Base-by-base conservation (phyloP, 2,888 invertebrate species). In the Fabriciana adippe region DNA sequence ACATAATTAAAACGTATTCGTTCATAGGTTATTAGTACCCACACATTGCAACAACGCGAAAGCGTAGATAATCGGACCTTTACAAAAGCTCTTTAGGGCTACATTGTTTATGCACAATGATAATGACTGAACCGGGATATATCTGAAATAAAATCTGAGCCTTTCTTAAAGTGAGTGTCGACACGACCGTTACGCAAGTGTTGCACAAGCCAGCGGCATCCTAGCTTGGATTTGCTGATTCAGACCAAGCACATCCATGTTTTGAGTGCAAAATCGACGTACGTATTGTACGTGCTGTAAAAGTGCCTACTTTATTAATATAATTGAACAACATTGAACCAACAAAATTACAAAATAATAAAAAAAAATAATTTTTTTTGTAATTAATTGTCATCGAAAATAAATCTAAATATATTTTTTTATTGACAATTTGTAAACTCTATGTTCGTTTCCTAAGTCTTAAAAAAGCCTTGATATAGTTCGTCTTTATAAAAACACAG, bases 171-270 rank as follows among this genome's bases (percentile, higher is more conserved):
- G 64, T 45, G 26, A 51, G 57, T 64, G 64, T 70, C 64, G 67
- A 70, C 67, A 64, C 47, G 45, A 21, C 35, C 35, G 59, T 70
- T 70, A 67, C 66, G 65, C 65, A 70, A 69, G 18, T 57, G 31
- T 66, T 66, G 62, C 69, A 50, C 67, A 70, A 70, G 67, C 31
- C 51, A 21, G 62, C 57, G 55, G 68, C 65, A 68, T 70, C 70
- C 70, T 67, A 70, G 70, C 59, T 63, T 48, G 62, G 41, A 59
- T 53, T 65, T 64, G 62, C 61, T 70, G 64, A 67, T 62, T 70
- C 70, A 67, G 67, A 66, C 45, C 59, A 48, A 60, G 31, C 14
- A 64, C 41, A 48, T 61, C 60, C 48, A 31, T 59, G 18, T 35
- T 48, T 48, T 51, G 53, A 59, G 26, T 21, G 11, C 35, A 56